Base-by-base conservation (phyloP, 2,113 vertebrate genomes). In the Mustela lutreola region DNA sequence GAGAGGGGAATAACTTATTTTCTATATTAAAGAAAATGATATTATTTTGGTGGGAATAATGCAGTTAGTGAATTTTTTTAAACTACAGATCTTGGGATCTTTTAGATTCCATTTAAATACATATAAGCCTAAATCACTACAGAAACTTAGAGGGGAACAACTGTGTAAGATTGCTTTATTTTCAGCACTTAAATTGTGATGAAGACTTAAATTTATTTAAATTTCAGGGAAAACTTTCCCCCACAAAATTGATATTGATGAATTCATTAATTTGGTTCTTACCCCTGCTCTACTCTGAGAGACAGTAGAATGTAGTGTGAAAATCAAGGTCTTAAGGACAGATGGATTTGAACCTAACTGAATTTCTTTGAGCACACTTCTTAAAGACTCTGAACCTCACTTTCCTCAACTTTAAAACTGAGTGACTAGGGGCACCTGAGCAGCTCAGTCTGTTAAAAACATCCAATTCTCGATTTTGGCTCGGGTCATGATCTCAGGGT, bases 221-320 rank as follows among this genome's bases (percentile, higher is more conserved):
- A 79, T 81, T 92, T 83, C 56, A 95, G 53, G 7, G 3, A 92
- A 39, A 2, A 31, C n/a, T 33, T 42, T 80, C 15, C 53, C 39
- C 89, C 79, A 42, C 14, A 58, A 65, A 75, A 84, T 92, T 89
- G 39, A 58, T 75, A 71, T 80, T 88, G 81, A 58, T 92, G 42
- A 94, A 89, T 62, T 97, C 71, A 83, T 83, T 87, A 62, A 78
- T 94, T 81, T 58, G 36, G 28, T 91, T 73, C 86, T 60, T 78
- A 87, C 85, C 63, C 58, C 42, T 84, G 84, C 24, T 95, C 91
- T 91, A 82, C 88, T 92, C 94, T 85, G 84, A 78, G 84, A 97
- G 71, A 92, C 50, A 84, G 78, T 63, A 78, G 70, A 94, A 76
- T 36, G 60, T n/a, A 92, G 81, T 62, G 62, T 56, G 60, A 75